phyloP scores from a whole-genome alignment of 64 coral and sea anemone species.

The Pocillopora damicornis region DNA sequence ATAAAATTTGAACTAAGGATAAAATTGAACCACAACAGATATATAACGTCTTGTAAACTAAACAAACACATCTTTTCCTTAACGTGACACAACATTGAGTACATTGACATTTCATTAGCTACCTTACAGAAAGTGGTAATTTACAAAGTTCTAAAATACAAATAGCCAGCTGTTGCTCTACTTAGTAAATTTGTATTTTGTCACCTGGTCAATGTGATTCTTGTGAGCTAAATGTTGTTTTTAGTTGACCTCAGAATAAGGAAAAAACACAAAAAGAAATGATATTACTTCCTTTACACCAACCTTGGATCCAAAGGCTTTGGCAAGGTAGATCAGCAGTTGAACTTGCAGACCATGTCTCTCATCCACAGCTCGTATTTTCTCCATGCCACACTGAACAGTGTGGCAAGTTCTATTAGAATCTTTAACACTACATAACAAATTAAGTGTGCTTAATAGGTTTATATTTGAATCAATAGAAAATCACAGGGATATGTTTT shows the following conservation, averaged over 20 bases:
- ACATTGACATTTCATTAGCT: not conserved
- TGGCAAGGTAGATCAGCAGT: conserved; percentile 74
- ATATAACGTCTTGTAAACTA: not conserved
- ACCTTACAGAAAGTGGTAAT: too few species aligned
- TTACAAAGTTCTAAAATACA: too few species aligned
- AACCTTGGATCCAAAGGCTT: conserved; percentile 91
- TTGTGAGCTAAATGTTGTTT: too few species aligned
- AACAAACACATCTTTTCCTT: too few species aligned
- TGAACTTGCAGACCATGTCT: conserved; percentile 74
- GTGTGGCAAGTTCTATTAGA: conserved; percentile 61
- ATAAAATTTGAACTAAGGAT: too few species aligned
- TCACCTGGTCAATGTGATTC: too few species aligned
- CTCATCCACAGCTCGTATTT: conserved; percentile 67
- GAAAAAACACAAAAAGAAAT: not conserved
- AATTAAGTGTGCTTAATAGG: not conserved
- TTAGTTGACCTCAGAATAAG: not conserved
- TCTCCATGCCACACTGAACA: conserved; percentile 83
- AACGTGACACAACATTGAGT: too few species aligned
- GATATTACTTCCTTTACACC: not conserved
- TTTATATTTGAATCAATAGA: too few species aligned
- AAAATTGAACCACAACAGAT: not conserved
- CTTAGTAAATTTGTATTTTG: too few species aligned
- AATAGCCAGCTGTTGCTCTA: too few species aligned
- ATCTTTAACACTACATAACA: conserved; percentile 42
- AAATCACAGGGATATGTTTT: too few species aligned